Base-by-base conservation (phyloP, 2,797 vertebrate genomes). In the Pseudomugil gertrudae region DNA sequence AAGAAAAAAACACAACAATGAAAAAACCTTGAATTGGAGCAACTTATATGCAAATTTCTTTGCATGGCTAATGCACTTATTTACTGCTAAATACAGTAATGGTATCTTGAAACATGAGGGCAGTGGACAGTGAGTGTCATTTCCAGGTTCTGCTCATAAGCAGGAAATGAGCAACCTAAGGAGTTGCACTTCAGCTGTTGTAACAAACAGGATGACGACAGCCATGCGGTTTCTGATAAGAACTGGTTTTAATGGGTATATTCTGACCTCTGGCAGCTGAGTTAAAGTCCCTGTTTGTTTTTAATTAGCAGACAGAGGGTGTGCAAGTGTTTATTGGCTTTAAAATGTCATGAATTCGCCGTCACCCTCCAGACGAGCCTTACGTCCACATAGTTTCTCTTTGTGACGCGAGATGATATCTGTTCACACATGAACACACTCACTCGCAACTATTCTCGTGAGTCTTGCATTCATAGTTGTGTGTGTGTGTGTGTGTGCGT, bases 381-480 rank as follows among this genome's bases (percentile, higher is more conserved):
- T 36, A 27, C 76, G 66, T 84, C 84, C 87, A 51, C 66, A 57
- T 50, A 65, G 35, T 38, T 69, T 35, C 52, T 1, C 23, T 53
- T 4, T 6, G 19, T 87, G 87, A 89, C 57, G 64, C 69, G 61
- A 81, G 66, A 63, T 72, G 72, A 81, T 78, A 87, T 84, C 64
- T 84, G 85, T 71, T 86, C 77, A 66, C 72, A 81, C 89, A 79
- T 60, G 81, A 85, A 45, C 6, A 52, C 30, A 59, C 35, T 72
- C 59, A 54, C 64, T 52, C 54, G 43, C 62, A 61, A 62, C 57
- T 68, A 90, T 88, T 87, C 66, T 47, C n/a, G n/a, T n/a, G n/a
- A n/a, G 76, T 81, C 83, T 83, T 74, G 68, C 81, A 63, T 84
- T 90, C 82, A 79, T 67, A 74, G 81, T 79, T 80, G 69, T 81